Evolutionary conservation across 2,797 vertebrate genomes (phyloP).

Genomic region (Australoheros facetus): DNA sequence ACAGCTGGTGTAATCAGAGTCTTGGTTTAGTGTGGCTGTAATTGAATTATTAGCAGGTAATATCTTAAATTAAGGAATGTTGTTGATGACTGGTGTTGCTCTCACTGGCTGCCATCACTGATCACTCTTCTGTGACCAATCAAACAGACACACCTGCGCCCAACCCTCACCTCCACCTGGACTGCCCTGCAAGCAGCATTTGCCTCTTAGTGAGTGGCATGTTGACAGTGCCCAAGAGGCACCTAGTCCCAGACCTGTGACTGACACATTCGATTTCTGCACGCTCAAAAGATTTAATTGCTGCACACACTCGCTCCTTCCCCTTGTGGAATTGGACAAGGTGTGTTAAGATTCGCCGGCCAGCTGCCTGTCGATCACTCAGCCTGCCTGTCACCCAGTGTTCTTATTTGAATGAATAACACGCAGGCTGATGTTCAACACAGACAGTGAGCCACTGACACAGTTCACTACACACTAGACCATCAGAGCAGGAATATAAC

Average conservation of each 20-base stretch:
- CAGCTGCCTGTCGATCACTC: constrained; percentile 36
- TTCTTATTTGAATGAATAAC: constrained; percentile 57
- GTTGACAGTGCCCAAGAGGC: constrained; percentile 31
- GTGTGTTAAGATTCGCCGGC: constrained; percentile 41
- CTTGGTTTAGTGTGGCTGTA: background rate
- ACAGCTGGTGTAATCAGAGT: background rate
- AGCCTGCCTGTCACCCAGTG: constrained; percentile 3
- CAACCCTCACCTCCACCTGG: background rate
- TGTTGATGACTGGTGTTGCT: background rate
- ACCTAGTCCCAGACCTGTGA: constrained; percentile 19
- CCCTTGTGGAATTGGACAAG: constrained; percentile 14
- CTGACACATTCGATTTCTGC: constrained; percentile 60
- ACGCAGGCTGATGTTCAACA: constrained; percentile 45
- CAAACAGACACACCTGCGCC: constrained; percentile 12
- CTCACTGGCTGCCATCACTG: background rate
- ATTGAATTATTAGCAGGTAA: constrained; percentile 17
- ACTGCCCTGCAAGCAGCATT: background rate
- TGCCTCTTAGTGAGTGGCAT: constrained; percentile 34
- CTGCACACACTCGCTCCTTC: constrained; percentile 7
- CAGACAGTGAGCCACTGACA: constrained; percentile 49
- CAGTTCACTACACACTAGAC: constrained; percentile 15
- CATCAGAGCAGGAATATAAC: background rate
- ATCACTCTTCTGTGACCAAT: constrained; percentile 38
- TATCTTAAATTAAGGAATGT: background rate
- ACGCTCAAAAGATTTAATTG: constrained; percentile 49